Base-by-base conservation (phyloP, 37 sponge, comb jelly and placozoan species). In the Halisarca cf. caerulea region DNA sequence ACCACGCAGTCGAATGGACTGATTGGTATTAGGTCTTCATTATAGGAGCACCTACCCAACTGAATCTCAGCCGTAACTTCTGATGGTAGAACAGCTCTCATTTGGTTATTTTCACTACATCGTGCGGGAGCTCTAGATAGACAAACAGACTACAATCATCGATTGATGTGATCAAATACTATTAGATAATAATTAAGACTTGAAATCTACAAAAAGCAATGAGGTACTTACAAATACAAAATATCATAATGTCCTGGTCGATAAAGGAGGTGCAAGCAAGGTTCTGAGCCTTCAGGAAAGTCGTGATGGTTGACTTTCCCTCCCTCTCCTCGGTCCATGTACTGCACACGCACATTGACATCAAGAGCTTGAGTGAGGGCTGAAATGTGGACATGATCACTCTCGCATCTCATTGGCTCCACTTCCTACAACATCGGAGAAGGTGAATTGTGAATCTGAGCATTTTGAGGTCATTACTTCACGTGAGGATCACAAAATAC, bases 231-330 rank as follows among this genome's bases (percentile, higher is more conserved):
- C 77, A 74, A 74, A 74, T 97, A 97, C 59, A 97, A 89, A 44
- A 97, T 86, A 79, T 97, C 98, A 81, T 97, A 97, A 59, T 97
- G 98, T 60, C 99, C 99, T 36, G 99, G 99, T 78, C 99, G 58
- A 72, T 99, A 99, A 44, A 99, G 94, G 17, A 99, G 35, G 42
- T 91, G 89, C 45, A 99, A 80, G 60, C 6, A 36, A 5, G 97
- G 96, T 40, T 42, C 21, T 2, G 87, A 61, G 36, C 78, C 87
- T 40, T 94, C 97, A 0, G 94, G 98, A 57, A 97, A 97, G 66
- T 91, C 91, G 71, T 97, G 98, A 2, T 86, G 80, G 59, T 91
- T 91, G 20, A 97, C 94, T 78, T 78, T 38, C 0, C 87, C 92
- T 41, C 96, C 96, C 69, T 95, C 92, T 41, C 93, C 94, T 33